Conservation (phyloP, 2,888 invertebrate species). For the Ormyrus rosae region DNA sequence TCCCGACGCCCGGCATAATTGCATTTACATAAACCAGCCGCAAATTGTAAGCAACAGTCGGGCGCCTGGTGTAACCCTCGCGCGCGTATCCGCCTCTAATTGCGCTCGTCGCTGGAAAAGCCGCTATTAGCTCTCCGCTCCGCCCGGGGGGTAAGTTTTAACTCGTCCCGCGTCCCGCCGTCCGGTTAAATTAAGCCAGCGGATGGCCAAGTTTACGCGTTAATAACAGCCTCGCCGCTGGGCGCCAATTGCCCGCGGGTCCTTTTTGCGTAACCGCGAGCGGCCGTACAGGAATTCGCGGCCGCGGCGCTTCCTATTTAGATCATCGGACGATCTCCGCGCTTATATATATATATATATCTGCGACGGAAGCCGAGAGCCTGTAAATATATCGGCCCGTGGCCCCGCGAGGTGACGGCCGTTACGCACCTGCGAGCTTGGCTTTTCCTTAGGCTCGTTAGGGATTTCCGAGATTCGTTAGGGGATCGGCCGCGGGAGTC, state of each 20-base stretch:
- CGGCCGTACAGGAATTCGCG: neutral
- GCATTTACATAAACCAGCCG: constrained; percentile 19
- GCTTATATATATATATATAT: no score
- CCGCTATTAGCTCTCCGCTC: no score
- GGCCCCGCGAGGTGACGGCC: neutral
- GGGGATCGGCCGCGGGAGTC: neutral
- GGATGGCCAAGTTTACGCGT: constrained; percentile 10
- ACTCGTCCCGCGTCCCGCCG: neutral
- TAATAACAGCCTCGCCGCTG: neutral
- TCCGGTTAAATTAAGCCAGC: constrained; percentile 13
- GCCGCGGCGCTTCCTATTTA: constrained; percentile 6
- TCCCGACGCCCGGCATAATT: constrained; percentile 29
- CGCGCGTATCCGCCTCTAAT: neutral
- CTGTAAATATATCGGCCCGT: neutral
- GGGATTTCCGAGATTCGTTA: constrained; percentile 40
- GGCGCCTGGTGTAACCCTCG: no score
- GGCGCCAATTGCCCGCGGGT: neutral
- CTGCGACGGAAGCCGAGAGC: constrained; percentile 6
- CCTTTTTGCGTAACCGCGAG: neutral
- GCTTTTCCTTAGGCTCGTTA: constrained; percentile 8
- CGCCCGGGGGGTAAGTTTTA: neutral
- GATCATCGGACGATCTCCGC: neutral
- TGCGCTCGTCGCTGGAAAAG: neutral
- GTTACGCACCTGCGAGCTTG: neutral
- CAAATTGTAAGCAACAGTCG: neutral